Evolutionary conservation across 2,888 invertebrate genomes (phyloP).

Genomic region (Plutella xylostella): DNA sequence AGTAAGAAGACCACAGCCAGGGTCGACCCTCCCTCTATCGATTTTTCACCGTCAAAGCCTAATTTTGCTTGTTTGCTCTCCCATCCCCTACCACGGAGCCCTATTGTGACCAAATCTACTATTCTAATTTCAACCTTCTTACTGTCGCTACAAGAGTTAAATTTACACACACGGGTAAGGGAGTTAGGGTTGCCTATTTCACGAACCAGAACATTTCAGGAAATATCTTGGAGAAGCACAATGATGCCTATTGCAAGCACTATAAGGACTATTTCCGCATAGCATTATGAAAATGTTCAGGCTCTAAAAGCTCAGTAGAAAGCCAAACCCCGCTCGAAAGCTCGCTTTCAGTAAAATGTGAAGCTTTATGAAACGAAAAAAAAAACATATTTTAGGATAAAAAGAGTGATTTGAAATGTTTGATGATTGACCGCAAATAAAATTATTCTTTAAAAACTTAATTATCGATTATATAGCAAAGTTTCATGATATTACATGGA

Average conservation of each 20-base stretch:
- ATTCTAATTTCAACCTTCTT: not conserved
- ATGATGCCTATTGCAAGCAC: not conserved
- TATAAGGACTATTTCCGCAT: not conserved
- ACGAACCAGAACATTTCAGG: not conserved
- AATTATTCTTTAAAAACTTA: no score
- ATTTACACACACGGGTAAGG: no score
- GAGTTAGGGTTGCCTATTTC: no score
- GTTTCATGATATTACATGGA: no score
- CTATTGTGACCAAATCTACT: no score
- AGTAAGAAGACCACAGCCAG: slow-evolving; percentile 29
- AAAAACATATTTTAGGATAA: no score
- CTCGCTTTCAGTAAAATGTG: slow-evolving; percentile 20
- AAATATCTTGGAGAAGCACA: not conserved
- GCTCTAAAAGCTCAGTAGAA: slow-evolving; percentile 3
- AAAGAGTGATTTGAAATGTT: no score
- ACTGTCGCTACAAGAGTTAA: no score
- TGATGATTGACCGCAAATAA: no score
- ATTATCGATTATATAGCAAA: no score
- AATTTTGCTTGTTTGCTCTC: slow-evolving; percentile 45
- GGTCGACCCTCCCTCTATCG: slow-evolving; percentile 45
- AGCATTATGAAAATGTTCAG: not conserved
- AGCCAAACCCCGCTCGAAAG: slow-evolving; percentile 16
- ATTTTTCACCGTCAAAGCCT: slow-evolving; percentile 47
- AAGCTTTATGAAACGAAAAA: no score
- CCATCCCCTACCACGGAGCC: not conserved